A percentile compares a stretch with the other conserved stretches of the same genome.
Conservation (phyloP, 2,888 invertebrate species). For the Orthonychiurus folsomi region DNA sequence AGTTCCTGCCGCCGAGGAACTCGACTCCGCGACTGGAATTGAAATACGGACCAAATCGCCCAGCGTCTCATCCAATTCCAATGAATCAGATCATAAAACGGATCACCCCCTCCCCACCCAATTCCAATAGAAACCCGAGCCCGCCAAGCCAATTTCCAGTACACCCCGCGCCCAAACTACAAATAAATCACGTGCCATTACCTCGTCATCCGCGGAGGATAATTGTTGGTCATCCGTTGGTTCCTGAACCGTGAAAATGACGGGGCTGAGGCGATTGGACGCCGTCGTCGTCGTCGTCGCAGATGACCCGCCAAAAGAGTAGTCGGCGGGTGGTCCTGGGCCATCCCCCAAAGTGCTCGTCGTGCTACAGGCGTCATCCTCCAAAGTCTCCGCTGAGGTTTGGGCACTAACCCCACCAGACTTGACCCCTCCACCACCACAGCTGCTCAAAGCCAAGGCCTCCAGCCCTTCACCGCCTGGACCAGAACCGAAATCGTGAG, state of each 20-base stretch:
- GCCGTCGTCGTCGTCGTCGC: background rate
- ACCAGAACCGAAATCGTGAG: background rate
- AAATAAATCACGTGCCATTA: no score
- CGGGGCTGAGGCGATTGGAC: conserved; percentile 35
- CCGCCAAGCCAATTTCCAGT: no score
- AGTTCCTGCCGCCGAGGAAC: no score
- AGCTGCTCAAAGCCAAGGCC: background rate
- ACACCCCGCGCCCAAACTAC: no score
- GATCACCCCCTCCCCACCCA: no score
- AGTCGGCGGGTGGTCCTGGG: conserved; percentile 21
- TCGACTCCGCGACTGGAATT: no score
- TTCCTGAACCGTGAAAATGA: conserved; percentile 39
- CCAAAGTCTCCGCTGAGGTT: conserved; percentile 9
- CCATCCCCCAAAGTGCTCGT: conserved; percentile 40
- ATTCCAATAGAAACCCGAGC: no score
- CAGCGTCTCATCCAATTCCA: no score
- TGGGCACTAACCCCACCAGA: background rate
- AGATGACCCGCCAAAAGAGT: conserved; percentile 4
- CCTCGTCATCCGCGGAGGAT: conserved; percentile 12
- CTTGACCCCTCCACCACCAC: background rate
- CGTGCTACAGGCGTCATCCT: conserved; percentile 38
- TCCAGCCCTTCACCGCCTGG: background rate
- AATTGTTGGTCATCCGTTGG: conserved; percentile 33
- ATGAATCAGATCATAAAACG: no score
- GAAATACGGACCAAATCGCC: no score